phyloP scores from a whole-genome alignment of 1,140 invertebrate species.

The Trachymyrmex cornetzi region DNA sequence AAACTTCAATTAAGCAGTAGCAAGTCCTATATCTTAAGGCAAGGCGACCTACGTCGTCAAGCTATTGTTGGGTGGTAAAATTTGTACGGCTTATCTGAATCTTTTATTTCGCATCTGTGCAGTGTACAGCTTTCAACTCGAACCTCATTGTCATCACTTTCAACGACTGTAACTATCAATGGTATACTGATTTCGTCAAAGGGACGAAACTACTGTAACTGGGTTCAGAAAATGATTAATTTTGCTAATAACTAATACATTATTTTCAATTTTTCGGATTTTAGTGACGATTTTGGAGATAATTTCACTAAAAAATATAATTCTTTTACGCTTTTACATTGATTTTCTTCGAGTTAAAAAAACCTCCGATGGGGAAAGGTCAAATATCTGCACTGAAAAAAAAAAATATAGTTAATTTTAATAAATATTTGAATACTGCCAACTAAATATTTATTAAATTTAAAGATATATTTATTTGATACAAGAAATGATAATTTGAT shows the following conservation, averaged over 20 bases:
- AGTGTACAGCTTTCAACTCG: neutral
- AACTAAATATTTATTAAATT: too few relatives aligned
- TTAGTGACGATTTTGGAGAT: neutral
- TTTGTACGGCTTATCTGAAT: slow-evolving; percentile 46
- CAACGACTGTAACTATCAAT: neutral
- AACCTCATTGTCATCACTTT: slow-evolving; percentile 5
- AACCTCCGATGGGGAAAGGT: too few relatives aligned
- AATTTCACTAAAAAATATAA: too few relatives aligned
- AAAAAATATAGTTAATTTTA: too few relatives aligned
- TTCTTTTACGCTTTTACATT: too few relatives aligned
- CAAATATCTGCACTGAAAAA: too few relatives aligned
- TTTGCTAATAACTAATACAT: neutral
- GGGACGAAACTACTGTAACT: neutral
- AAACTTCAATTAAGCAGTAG: slow-evolving; percentile 56
- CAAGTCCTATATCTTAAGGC: slow-evolving; percentile 26
- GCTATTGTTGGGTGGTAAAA: slow-evolving; percentile 44
- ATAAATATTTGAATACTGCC: too few relatives aligned
- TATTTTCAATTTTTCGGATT: neutral
- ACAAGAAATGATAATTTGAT: too few relatives aligned
- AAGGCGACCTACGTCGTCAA: slow-evolving; percentile 7
- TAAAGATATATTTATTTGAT: too few relatives aligned
- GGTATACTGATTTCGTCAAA: slow-evolving; percentile 1
- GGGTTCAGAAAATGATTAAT: neutral
- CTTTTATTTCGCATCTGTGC: slow-evolving; percentile 25
- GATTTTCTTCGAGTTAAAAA: too few relatives aligned